Percentiles rank a stretch among this genome's conserved stretches.
These are phyloP conservation scores for Bagarius yarrelli DNA, from an alignment of 2,113 vertebrate genomes.

Conservation along the genomic window DNA sequence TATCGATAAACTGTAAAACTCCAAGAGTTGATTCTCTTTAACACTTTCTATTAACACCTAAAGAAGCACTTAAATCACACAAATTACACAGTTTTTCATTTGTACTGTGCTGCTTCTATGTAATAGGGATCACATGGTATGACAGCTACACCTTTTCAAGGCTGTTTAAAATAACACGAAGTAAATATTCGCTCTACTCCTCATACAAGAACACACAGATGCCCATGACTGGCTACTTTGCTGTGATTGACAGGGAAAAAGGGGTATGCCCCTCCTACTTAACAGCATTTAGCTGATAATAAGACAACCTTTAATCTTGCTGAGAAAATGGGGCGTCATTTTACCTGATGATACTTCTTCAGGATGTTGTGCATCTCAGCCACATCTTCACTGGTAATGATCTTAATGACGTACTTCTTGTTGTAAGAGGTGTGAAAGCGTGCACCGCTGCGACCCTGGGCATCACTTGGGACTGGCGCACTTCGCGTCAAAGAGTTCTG, in stretches of 20 bases:
- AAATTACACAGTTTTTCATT: too few relatives aligned
- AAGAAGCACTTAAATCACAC: neutral
- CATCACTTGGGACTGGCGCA: constrained; percentile 90
- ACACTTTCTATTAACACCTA: neutral
- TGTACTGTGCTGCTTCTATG: neutral
- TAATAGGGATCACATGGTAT: neutral
- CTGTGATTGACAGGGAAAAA: too few relatives aligned
- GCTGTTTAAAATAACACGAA: too few relatives aligned
- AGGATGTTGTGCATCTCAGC: constrained; percentile 99
- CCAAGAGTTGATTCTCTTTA: neutral
- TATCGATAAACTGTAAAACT: neutral
- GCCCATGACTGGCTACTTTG: too few relatives aligned
- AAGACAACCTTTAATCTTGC: too few relatives aligned
- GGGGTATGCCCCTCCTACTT: too few relatives aligned
- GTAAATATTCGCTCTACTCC: too few relatives aligned
- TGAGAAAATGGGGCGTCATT: neutral
- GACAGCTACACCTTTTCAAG: too few relatives aligned
- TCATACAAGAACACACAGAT: too few relatives aligned
- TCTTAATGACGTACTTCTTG: constrained; percentile 94
- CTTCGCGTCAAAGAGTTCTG: constrained; percentile 94
- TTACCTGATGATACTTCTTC: constrained; percentile 98
- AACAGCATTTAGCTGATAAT: too few relatives aligned
- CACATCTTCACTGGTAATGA: constrained; percentile 93
- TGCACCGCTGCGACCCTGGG: constrained; percentile 90
- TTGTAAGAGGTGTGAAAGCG: constrained; percentile 94